Evolutionary conservation across 2,888 invertebrate genomes (phyloP), one percentile per base, ranked within the genome.

Genomic region (Acronicta psi): DNA sequence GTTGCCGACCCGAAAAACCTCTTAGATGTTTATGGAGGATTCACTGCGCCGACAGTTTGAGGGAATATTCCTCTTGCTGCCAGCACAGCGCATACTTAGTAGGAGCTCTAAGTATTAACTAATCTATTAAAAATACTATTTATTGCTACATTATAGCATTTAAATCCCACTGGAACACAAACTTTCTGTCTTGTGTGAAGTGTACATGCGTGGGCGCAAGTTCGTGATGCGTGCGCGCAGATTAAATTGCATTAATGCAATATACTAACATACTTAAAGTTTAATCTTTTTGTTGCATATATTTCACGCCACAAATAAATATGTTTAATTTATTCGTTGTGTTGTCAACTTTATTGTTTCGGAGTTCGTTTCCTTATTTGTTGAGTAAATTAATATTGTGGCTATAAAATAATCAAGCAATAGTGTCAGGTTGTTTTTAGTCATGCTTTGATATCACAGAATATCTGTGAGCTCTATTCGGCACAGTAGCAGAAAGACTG

Each of bases 231-330:
- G 91, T 90, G 90, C 82, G 83, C 88, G 87, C 90, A 89, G 93
- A 92, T 93, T 92, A 92, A 91, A 92, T 91, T 92, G 92, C 92
- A 92, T 92, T 92, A 92, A 86, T 84, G 86, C 87, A 85, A 83
- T 85, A 82, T 82, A 83, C 80, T 79, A 83, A 86, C 85, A 87
- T 86, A 86, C 83, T 86, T 82, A 81, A 68, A 71, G 69, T 73
- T 81, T 78, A 72, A 74, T 78, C 81, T 80, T 77, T 81, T 76
- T 70, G 68, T 75, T 65, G 62, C 49, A 66, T 58, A 69, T 65
- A 73, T 75, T 75, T 75, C 46, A 59, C 50, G 59, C 75, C 73
- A 46, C 52, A 53, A 66, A 71, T 71, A 69, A 69, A 71, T 60
- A 60, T 66, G 61, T 50, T 69, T 61, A 66, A 69, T 71, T 69